Base-by-base conservation (phyloP, 1,140 invertebrate species). In the Samia ricini region DNA sequence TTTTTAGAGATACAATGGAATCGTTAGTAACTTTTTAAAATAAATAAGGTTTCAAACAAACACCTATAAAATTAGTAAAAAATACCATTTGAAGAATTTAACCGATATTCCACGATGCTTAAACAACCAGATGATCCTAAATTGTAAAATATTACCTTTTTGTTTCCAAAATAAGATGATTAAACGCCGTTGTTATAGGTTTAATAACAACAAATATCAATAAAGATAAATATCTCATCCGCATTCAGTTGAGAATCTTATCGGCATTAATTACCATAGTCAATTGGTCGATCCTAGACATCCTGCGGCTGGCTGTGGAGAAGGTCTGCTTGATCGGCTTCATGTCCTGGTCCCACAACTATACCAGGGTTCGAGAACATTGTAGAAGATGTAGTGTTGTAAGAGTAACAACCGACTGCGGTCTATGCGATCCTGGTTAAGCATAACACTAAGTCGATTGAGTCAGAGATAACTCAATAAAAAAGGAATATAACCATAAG, bases 331-430 rank as follows among this genome's bases (percentile, higher is more conserved):
- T 96, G 81, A 96, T 91, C 81, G 95, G 95, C 81, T 93, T 93
- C 87, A 96, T 96, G 89, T 97, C 95, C 92, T 96, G 95, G 93
- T 97, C 95, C 94, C 95, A 97, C 72, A 96, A 91, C 94, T 95
- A n/a, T n/a, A 92, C 85, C 77, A 76, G 75, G 74, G 63, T 66
- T 56, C 42, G 72, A 66, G 54, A 81, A 76, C 61, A 71, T 59
- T 69, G 69, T 66, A 67, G 18, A 29, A 60, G 50, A 61, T 68
- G 69, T 69, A 71, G 61, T 69, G 69, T 77, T 57, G 60, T 50
- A 56, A 33, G 61, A 49, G 58, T 64, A 66, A 64, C 33, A 55
- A 64, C 56, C 61, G 50, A 29, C 20, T 23, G 19, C 10, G 1
- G 15, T 4, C 66, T 76, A 67, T 76, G 73, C 51, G 64, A 50